Base-by-base conservation (phyloP, 1,140 invertebrate genomes). In the Lucilia sericata region DNA sequence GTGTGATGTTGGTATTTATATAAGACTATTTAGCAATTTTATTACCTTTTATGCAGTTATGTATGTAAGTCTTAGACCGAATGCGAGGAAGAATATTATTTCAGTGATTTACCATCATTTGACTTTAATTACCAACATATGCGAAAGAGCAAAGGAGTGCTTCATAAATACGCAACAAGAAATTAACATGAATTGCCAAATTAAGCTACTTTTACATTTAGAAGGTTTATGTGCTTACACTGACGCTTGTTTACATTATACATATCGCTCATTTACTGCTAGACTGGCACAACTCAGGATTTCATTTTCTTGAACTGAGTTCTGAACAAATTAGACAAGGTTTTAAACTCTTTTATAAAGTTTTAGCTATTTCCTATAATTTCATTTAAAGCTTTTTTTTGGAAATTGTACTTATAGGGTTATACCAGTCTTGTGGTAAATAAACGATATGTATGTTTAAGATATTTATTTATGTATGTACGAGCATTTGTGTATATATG, bases 181-280 rank as follows among this genome's bases (percentile, higher is more conserved):
- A 80, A 80, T 80, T 80, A 80, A 80, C 76, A 49, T 80, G 76
- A 80, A 80, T 80, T 80, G 76, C 76, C 76, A 80, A 80, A 80
- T 80, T 80, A 80, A 80, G 76, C 76, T 49, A 80, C 42, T 80
- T 76, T 80, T 25, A 70, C 21, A n/a, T 70, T 70, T 78, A 42
- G 42, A 78, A 34, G 17, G 36, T 42, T 19, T 78, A 36, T 51
- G 19, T 19, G 13, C 42, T 80, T 49, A 25, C n/a, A 80, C 21
- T 80, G 8, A 49, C 10, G 75, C 13, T 75, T 10, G 42, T 42
- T 42, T 10, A 42, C 10, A 42, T 10, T 42, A 30, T 42, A 42
- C 42, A 78, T 42, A 75, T 78, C 17, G 7, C 25, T 30, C 25
- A 30, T 30, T 30, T 30, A 30, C 25, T 30, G 25, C 25, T 2